Evolutionary conservation across 2,113 vertebrate genomes (phyloP).

Genomic region (Phaethornis superciliosus): DNA sequence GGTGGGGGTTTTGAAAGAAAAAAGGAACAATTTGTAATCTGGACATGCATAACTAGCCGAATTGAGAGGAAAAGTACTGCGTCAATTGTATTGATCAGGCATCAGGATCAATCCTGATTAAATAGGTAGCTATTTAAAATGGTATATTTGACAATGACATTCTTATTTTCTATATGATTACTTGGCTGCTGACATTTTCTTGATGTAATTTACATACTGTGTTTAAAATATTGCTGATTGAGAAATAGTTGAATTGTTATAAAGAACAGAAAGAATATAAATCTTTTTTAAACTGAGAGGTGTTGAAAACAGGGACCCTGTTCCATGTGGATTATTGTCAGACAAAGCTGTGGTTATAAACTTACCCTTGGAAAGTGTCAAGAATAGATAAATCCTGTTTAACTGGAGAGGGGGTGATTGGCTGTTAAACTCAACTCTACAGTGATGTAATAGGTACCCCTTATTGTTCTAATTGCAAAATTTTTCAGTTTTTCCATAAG

Average conservation of each 20-base stretch:
- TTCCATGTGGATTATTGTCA: background rate
- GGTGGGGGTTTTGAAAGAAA: background rate
- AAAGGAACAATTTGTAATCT: background rate
- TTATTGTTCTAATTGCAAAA: background rate
- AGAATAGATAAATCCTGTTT: background rate
- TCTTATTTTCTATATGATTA: background rate
- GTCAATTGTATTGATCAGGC: background rate
- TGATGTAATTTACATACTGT: background rate
- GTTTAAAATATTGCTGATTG: constrained; percentile 23
- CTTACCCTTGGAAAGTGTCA: background rate
- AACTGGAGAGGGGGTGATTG: background rate
- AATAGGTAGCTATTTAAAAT: background rate
- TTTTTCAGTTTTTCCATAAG: background rate
- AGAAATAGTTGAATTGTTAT: background rate
- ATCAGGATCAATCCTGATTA: constrained; percentile 11
- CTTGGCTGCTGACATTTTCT: constrained; percentile 22
- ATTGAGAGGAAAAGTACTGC: background rate
- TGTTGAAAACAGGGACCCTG: background rate
- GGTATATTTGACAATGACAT: background rate
- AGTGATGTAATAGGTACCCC: background rate
- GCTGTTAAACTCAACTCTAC: background rate
- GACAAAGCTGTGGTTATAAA: background rate
- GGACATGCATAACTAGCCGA: background rate
- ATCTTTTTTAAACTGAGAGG: background rate
- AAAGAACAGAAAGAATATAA: background rate